Conservation (phyloP, 2,797 vertebrate species). For the Ctenosaura bakeri region DNA sequence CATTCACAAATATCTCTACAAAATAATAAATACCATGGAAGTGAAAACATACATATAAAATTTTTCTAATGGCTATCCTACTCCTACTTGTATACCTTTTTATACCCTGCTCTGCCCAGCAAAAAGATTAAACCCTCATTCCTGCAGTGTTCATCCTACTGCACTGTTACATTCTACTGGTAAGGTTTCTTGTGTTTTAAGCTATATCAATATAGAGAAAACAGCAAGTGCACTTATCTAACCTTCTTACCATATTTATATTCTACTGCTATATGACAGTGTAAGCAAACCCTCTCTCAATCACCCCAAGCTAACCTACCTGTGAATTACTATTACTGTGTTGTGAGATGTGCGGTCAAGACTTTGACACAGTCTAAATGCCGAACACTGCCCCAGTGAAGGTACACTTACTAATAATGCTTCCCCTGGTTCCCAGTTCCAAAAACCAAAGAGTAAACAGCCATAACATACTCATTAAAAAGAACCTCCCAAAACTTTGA, state of each 20-base stretch:
- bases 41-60: slow-evolving; percentile 77
- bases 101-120: slow-evolving; percentile 78
- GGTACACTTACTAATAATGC: slow-evolving; percentile 60
- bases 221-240: slow-evolving; percentile 72
- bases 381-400: slow-evolving; percentile 45
- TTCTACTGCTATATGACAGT: slow-evolving; percentile 55
- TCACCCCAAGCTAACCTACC: slow-evolving; percentile 42
- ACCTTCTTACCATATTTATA: slow-evolving; percentile 17
- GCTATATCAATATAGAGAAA: slow-evolving; percentile 64
- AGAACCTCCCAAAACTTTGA: slow-evolving; percentile 56
- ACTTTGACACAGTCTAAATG: slow-evolving; percentile 35
- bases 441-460: slow-evolving; percentile 55
- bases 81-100: slow-evolving; percentile 64
- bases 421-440: slow-evolving; percentile 54
- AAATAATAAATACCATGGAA: slow-evolving; percentile 86
- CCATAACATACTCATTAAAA: slow-evolving; percentile 58
- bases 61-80: slow-evolving; percentile 71
- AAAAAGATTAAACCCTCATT: slow-evolving; percentile 64
- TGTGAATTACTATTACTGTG: slow-evolving; percentile 39
- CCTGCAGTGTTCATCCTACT: slow-evolving; percentile 62
- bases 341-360: slow-evolving; percentile 40
- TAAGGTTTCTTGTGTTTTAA: slow-evolving; percentile 43
- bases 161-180: slow-evolving; percentile 59
- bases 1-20: slow-evolving; percentile 84
- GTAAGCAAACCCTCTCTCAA: slow-evolving; percentile 51